Evolutionary conservation across 2,888 invertebrate genomes (phyloP).

Genomic region (Agrotis exclamationis): DNA sequence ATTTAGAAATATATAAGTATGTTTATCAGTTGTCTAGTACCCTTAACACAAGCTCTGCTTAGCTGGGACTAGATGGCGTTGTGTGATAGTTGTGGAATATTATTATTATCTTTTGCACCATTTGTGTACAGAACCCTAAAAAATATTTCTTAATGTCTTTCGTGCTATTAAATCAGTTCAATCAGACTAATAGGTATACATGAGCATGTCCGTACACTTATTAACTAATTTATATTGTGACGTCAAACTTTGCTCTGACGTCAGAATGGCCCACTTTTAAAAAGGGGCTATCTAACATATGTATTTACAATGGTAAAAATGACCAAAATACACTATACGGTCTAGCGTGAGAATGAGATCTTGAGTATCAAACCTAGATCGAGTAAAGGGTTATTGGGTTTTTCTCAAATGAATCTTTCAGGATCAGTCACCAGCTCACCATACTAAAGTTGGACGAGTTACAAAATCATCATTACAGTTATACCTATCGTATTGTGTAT

Average conservation of each 20-base stretch:
- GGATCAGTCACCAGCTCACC: too few species aligned
- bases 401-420: background rate
- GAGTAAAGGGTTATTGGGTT: too few species aligned
- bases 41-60: too few species aligned
- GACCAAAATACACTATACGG: too few species aligned
- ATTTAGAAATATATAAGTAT: too few species aligned
- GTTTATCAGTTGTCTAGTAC: too few species aligned
- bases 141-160: slow-evolving; percentile 12
- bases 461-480: slow-evolving; percentile 32
- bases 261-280: slow-evolving; percentile 21
- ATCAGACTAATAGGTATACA: slow-evolving; percentile 10
- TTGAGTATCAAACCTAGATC: too few species aligned
- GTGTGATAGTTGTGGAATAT: too few species aligned
- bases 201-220: slow-evolving; percentile 11
- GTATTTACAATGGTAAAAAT: too few species aligned
- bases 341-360: too few species aligned
- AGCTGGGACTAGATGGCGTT: too few species aligned
- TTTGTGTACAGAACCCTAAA: background rate
- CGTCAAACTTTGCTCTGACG: slow-evolving; percentile 43
- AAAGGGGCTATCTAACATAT: background rate
- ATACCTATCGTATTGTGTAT: slow-evolving; percentile 8
- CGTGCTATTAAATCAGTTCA: background rate
- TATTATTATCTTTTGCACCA: too few species aligned
- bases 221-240: slow-evolving; percentile 45
- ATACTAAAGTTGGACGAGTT: background rate